phyloP scores from a whole-genome alignment of 2,797 vertebrate species.

The Lepilemur septentrionalis region DNA sequence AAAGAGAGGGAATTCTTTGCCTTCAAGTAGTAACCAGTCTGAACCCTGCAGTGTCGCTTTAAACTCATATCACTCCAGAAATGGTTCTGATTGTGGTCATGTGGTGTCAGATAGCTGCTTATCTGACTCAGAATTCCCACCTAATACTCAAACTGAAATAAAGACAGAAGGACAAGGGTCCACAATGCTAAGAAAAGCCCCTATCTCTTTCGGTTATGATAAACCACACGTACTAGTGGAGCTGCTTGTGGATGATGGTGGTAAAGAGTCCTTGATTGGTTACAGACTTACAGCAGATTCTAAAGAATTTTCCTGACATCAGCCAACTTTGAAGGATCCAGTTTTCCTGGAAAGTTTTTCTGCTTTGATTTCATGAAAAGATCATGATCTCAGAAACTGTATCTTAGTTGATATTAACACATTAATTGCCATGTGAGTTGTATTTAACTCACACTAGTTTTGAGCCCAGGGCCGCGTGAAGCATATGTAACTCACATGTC shows the following conservation, averaged over 20 bases:
- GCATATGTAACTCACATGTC: no score
- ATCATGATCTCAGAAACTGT: background rate
- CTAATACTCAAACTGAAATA: background rate
- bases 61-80: constrained; percentile 52
- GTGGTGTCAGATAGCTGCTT: background rate
- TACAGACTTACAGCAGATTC: constrained; percentile 70
- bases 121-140: constrained; percentile 1
- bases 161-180: constrained; percentile 9
- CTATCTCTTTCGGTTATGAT: constrained; percentile 83
- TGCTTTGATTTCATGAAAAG: background rate
- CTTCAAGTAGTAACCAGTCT: constrained; percentile 63
- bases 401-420: background rate
- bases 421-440: no score
- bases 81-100: constrained; percentile 52
- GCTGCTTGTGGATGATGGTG: constrained; percentile 71
- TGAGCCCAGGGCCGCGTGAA: no score
- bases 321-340: background rate
- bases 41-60: constrained; percentile 43
- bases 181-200: background rate
- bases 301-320: background rate
- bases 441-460: no score
- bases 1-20: constrained; percentile 61
- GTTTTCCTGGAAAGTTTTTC: background rate
- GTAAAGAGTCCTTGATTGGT: constrained; percentile 78
- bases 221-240: constrained; percentile 83